Evolutionary conservation across 2,888 invertebrate genomes (phyloP).

Genomic region (Sarcophaga subvicina): DNA sequence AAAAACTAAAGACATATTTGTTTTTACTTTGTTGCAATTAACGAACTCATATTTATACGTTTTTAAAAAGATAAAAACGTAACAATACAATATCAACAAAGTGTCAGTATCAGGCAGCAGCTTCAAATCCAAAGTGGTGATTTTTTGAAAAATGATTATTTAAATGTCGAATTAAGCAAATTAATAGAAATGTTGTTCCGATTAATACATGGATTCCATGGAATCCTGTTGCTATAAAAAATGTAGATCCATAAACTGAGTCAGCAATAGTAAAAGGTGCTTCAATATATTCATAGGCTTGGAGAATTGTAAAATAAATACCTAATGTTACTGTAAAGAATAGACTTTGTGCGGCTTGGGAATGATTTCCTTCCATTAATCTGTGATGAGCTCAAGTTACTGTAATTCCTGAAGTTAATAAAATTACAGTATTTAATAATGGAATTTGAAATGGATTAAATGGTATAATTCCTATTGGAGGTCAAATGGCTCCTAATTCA

Average conservation of each 20-base stretch:
- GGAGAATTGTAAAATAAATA: constrained; percentile 86
- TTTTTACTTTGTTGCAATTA: too few relatives aligned
- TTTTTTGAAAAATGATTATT: constrained; percentile 83
- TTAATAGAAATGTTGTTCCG: constrained; percentile 83
- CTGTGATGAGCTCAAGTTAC: constrained; percentile 86
- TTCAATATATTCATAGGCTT: constrained; percentile 87
- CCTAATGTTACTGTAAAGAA: constrained; percentile 84
- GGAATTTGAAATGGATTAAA: constrained; percentile 89
- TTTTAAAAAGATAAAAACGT: too few relatives aligned
- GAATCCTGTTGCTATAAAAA: constrained; percentile 89
- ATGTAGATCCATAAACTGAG: constrained; percentile 86
- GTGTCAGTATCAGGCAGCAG: constrained; percentile 87
- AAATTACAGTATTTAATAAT: constrained; percentile 87
- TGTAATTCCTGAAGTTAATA: constrained; percentile 87
- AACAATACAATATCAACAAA: constrained; percentile 87
- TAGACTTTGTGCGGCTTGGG: constrained; percentile 82
- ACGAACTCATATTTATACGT: too few relatives aligned
- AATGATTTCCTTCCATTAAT: constrained; percentile 82
- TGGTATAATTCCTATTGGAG: constrained; percentile 84
- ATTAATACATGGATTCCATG: constrained; percentile 89
- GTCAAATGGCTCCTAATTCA: constrained; percentile 85
- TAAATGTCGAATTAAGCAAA: constrained; percentile 83
- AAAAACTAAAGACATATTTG: too few relatives aligned
- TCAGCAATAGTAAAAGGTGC: constrained; percentile 84
- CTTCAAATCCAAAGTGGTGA: constrained; percentile 87